These are phyloP conservation scores for Xerus inauris DNA, from an alignment of 2,113 vertebrate species.

Conservation along the genomic window DNA sequence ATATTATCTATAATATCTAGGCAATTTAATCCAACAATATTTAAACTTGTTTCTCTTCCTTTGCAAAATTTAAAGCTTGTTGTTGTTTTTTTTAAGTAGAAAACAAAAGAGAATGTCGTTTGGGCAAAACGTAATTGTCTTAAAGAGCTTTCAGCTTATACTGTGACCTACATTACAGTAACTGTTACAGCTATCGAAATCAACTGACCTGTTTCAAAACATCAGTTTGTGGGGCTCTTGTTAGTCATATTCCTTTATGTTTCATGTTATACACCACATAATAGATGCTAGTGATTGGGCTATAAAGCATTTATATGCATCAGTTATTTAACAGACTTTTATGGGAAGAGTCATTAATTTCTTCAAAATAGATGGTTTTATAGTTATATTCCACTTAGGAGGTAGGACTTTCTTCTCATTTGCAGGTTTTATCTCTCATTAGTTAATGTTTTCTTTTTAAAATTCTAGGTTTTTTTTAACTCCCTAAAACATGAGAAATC, in stretches of 20 bases:
- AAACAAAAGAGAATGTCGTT: neutral
- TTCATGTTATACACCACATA: slow-evolving; percentile 24
- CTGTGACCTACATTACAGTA: slow-evolving; percentile 20
- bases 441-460: neutral
- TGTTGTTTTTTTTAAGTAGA: slow-evolving; percentile 3
- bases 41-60: neutral
- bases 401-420: neutral
- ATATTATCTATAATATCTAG: neutral
- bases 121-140: slow-evolving; percentile 13
- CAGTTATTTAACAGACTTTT: slow-evolving; percentile 41
- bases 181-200: slow-evolving; percentile 40
- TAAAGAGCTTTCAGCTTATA: neutral
- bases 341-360: slow-evolving; percentile 31
- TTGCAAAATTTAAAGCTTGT: slow-evolving; percentile 34
- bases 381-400: slow-evolving; percentile 32
- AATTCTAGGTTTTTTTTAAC: neutral
- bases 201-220: slow-evolving; percentile 42
- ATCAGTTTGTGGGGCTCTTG: neutral
- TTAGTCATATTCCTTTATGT: slow-evolving; percentile 13
- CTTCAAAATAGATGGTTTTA: slow-evolving; percentile 47
- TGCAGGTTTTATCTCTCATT: neutral
- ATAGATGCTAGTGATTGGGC: neutral
- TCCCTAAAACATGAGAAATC: neutral
- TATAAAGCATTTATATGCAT: slow-evolving; percentile 23
- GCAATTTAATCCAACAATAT: neutral